phyloP scores from a whole-genome alignment of 2,113 vertebrate genomes.

The Alexandromys fortis region DNA sequence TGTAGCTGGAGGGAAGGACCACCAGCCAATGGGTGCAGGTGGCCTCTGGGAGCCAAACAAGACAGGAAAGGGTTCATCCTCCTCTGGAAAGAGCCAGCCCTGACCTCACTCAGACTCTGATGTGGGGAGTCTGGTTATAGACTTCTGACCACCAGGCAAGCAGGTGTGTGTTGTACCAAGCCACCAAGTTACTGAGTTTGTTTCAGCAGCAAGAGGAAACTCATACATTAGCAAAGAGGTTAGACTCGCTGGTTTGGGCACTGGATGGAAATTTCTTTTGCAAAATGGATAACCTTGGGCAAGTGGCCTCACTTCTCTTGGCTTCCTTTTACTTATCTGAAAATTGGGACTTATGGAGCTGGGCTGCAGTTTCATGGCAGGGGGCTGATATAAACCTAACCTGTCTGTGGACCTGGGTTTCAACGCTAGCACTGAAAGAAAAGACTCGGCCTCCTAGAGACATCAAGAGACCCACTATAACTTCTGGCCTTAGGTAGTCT shows the following conservation, averaged over 20 bases:
- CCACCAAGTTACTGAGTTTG: not conserved
- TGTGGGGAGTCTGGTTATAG: not conserved
- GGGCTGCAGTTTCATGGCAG: not conserved
- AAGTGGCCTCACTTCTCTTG: not conserved
- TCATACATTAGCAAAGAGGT: accelerated
- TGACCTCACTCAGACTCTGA: not conserved
- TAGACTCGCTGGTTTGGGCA: not conserved
- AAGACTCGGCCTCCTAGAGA: no score
- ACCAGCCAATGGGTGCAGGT: not conserved
- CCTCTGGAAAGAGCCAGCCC: not conserved
- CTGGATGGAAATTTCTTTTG: not conserved
- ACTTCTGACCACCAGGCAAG: not conserved
- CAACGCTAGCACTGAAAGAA: not conserved
- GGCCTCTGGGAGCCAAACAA: not conserved
- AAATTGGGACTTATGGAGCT: not conserved
- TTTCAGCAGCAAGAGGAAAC: not conserved
- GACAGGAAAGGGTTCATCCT: not conserved
- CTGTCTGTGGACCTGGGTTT: not conserved
- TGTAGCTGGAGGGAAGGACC: not conserved
- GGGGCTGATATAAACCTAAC: not conserved
- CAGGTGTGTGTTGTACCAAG: not conserved
- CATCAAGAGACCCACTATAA: not conserved
- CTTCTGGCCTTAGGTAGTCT: not conserved
- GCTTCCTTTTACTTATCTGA: not conserved
- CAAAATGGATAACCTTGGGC: not conserved